Conservation (phyloP, 2,797 vertebrate genomes). For the Betta splendens region DNA sequence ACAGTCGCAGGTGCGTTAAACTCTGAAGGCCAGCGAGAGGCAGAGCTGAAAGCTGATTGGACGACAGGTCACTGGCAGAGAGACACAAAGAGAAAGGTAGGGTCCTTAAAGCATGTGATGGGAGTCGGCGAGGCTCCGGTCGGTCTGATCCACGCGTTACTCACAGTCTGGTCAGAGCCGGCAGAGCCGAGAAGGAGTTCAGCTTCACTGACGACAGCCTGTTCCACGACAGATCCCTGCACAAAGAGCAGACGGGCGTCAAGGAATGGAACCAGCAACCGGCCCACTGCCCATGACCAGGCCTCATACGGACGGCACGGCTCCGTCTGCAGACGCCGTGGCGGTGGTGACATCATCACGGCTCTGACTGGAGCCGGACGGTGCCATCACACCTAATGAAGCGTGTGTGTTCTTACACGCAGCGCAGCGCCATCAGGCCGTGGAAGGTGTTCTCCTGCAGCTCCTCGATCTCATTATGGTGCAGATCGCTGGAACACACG, state of each 20-base stretch:
- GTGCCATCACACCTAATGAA: slow-evolving; percentile 44
- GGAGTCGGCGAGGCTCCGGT: too few species aligned
- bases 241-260: not conserved
- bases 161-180: slow-evolving; percentile 92
- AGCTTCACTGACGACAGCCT: slow-evolving; percentile 84
- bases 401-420: slow-evolving; percentile 85
- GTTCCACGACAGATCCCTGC: slow-evolving; percentile 92
- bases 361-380: slow-evolving; percentile 16
- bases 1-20: slow-evolving; percentile 93
- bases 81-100: too few species aligned
- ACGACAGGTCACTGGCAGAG: slow-evolving; percentile 89
- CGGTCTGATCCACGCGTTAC: slow-evolving; percentile 71
- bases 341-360: too few species aligned
- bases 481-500: slow-evolving; percentile 84
- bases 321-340: too few species aligned
- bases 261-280: not conserved
- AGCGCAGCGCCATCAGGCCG: slow-evolving; percentile 85
- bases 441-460: slow-evolving; percentile 86
- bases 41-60: slow-evolving; percentile 90
- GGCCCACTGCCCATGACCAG: too few species aligned
- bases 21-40: slow-evolving; percentile 88
- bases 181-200: slow-evolving; percentile 87
- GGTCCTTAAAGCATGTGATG: too few species aligned
- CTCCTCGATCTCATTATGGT: slow-evolving; percentile 89
- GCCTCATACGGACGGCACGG: too few species aligned